phyloP scores from a whole-genome alignment of 2,888 invertebrate species.

The Caenorhabditis wallacei region DNA sequence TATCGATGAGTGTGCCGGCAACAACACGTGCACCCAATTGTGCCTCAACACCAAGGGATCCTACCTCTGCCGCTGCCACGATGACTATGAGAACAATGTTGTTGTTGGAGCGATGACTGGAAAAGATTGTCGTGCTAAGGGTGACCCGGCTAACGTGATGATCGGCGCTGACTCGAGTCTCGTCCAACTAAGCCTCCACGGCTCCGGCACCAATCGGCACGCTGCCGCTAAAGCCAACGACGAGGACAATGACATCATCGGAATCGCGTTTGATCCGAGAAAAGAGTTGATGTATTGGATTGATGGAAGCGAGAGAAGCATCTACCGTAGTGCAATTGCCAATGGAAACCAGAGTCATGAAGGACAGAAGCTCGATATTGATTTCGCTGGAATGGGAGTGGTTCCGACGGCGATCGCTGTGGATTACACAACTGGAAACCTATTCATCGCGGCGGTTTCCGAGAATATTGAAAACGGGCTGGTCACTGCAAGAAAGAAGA shows the following conservation, averaged over 20 bases:
- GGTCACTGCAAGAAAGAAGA: slow-evolving; percentile 69
- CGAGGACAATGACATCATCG: slow-evolving; percentile 92
- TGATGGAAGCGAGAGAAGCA: slow-evolving; percentile 86
- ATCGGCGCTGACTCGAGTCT: slow-evolving; percentile 80
- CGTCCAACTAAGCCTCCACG: slow-evolving; percentile 78
- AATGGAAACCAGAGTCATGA: slow-evolving; percentile 82
- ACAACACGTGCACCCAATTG: slow-evolving; percentile 93
- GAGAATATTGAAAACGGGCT: slow-evolving; percentile 54
- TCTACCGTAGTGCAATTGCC: slow-evolving; percentile 77
- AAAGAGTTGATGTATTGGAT: slow-evolving; percentile 95
- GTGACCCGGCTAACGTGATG: slow-evolving; percentile 73
- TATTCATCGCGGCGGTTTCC: slow-evolving; percentile 78
- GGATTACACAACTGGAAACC: slow-evolving; percentile 91
- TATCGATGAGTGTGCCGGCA: slow-evolving; percentile 84
- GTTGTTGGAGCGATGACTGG: slow-evolving; percentile 83
- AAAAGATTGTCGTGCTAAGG: slow-evolving; percentile 83
- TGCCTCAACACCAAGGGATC: slow-evolving; percentile 95
- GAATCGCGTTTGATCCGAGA: slow-evolving; percentile 87
- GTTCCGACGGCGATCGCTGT: slow-evolving; percentile 92
- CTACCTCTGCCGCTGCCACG: slow-evolving; percentile 91
- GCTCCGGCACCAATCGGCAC: slow-evolving; percentile 77
- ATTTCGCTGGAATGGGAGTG: slow-evolving; percentile 78
- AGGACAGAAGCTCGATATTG: slow-evolving; percentile 80
- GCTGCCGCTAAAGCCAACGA: slow-evolving; percentile 82
- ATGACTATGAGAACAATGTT: slow-evolving; percentile 83